Conservation (phyloP, 2,797 vertebrate genomes). For the Nothura maculosa region DNA sequence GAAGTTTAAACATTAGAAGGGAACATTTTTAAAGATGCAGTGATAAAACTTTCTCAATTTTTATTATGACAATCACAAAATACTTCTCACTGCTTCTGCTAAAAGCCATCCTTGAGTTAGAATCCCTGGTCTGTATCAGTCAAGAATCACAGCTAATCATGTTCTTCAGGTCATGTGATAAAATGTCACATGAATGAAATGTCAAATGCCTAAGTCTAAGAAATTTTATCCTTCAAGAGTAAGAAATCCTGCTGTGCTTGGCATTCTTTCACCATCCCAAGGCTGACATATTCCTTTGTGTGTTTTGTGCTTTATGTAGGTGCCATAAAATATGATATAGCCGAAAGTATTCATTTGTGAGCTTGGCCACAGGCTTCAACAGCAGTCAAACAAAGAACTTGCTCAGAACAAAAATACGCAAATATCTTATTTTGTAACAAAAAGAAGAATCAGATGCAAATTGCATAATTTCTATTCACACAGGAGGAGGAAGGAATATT, state of each 20-base stretch:
- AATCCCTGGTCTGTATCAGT: not conserved
- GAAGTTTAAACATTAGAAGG: not conserved
- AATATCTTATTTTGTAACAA: not conserved
- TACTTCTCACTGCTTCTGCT: not conserved
- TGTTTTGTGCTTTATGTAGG: not conserved
- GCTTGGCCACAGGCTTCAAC: not conserved
- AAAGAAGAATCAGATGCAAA: slow-evolving; percentile 22
- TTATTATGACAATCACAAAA: not conserved
- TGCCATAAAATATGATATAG: not conserved
- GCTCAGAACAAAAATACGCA: not conserved
- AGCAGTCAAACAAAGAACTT: not conserved
- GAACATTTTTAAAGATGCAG: not conserved
- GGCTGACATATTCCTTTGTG: not conserved
- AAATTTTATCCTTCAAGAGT: not conserved
- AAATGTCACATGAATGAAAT: not conserved
- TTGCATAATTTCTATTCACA: slow-evolving; percentile 34
- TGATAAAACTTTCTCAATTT: not conserved
- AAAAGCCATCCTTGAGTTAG: not conserved
- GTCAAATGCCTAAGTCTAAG: not conserved
- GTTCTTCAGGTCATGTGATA: not conserved
- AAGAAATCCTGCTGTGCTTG: not conserved
- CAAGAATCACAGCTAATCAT: not conserved
- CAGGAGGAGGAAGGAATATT: not conserved
- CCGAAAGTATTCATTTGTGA: not conserved
- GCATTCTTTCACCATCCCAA: not conserved